Conservation (phyloP, 2,797 vertebrate genomes). For the Pogoniulus pusillus region DNA sequence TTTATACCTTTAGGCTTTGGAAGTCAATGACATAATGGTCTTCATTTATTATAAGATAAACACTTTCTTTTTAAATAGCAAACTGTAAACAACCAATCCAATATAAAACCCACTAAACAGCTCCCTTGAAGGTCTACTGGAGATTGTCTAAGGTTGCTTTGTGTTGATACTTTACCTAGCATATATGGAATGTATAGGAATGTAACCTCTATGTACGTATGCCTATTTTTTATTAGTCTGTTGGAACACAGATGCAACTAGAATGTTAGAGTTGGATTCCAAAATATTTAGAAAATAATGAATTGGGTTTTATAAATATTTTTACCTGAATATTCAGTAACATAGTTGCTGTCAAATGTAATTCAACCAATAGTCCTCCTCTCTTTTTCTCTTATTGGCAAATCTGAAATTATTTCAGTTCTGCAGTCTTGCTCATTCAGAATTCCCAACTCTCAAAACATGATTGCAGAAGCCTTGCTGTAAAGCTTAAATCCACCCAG, state of each 20-base stretch:
- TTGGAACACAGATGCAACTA: background rate
- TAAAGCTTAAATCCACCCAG: background rate
- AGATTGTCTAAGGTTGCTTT: background rate
- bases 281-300: background rate
- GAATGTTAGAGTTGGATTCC: background rate
- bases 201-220: background rate
- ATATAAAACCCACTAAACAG: conserved; percentile 22
- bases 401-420: background rate
- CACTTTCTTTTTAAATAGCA: conserved; percentile 31
- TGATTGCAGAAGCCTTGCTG: background rate
- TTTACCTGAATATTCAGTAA: background rate
- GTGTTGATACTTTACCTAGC: background rate
- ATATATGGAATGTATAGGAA: background rate
- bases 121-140: conserved; percentile 47
- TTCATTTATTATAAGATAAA: conserved; percentile 34
- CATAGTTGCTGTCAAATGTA: background rate
- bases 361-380: background rate
- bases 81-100: conserved; percentile 54
- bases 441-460: background rate
- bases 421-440: background rate
- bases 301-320: background rate
- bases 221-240: background rate
- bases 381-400: background rate
- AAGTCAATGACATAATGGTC: background rate
- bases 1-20: background rate